Percentiles rank a stretch among this genome's conserved stretches.
These are phyloP conservation scores for Neoarius graeffei DNA, from an alignment of 2,113 vertebrate genomes.

Conservation along the genomic window DNA sequence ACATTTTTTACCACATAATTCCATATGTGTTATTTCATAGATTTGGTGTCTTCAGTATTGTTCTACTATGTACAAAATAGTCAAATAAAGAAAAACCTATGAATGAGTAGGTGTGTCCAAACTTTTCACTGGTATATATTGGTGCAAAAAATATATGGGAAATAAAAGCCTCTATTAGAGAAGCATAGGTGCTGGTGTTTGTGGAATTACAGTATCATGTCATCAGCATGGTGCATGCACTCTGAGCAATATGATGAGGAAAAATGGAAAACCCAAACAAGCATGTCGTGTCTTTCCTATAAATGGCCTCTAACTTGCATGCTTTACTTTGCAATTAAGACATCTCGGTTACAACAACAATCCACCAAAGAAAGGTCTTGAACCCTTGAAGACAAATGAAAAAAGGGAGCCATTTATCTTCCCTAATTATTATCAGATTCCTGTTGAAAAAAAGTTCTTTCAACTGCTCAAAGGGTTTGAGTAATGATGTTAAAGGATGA, in stretches of 20 bases:
- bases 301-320: constrained; percentile 28
- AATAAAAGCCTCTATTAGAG: not conserved
- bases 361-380: constrained; percentile 13
- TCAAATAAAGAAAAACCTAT: too few relatives aligned
- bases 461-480: constrained; percentile 35
- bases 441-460: constrained; percentile 43
- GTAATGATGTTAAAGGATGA: constrained; percentile 45
- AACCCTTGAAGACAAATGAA: constrained; percentile 28
- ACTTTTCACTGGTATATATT: too few relatives aligned
- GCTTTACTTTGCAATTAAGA: constrained; percentile 49
- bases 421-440: constrained; percentile 56
- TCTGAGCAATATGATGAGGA: constrained; percentile 32
- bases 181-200: not conserved
- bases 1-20: too few relatives aligned
- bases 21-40: too few relatives aligned
- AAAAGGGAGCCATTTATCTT: constrained; percentile 27
- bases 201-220: not conserved
- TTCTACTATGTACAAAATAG: too few relatives aligned
- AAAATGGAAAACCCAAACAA: constrained; percentile 1
- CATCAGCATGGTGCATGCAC: not conserved
- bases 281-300: constrained; percentile 25
- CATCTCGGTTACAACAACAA: constrained; percentile 36
- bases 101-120: too few relatives aligned
- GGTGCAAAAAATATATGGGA: not conserved
- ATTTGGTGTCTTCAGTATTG: too few relatives aligned